These are phyloP conservation scores for Agrochola litura DNA, from an alignment of 2,888 invertebrate species.

Conservation along the genomic window DNA sequence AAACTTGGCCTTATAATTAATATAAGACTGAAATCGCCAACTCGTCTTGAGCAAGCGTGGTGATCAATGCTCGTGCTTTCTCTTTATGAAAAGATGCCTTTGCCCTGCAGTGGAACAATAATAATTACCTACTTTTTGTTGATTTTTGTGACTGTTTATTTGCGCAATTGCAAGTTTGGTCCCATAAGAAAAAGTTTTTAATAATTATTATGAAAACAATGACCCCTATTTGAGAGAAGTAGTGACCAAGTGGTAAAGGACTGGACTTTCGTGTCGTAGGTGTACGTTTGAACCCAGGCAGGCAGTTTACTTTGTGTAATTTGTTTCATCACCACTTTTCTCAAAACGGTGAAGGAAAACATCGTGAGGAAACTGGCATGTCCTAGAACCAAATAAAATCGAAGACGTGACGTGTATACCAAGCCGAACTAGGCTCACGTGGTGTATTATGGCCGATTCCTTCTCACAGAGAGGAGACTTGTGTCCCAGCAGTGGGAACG, in stretches of 20 bases:
- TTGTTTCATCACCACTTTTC: not conserved
- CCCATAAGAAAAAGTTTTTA: no score
- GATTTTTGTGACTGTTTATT: not conserved
- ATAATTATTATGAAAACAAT: constrained; percentile 1
- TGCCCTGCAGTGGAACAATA: no score
- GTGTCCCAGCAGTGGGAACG: not conserved
- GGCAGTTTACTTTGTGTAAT: not conserved
- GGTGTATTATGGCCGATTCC: not conserved
- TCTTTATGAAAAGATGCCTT: no score
- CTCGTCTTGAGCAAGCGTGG: no score
- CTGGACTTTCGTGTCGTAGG: not conserved
- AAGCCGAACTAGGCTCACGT: not conserved
- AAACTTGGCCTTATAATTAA: no score
- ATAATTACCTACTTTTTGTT: not conserved
- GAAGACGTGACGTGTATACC: not conserved
- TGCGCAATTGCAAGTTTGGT: not conserved
- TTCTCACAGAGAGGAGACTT: no score
- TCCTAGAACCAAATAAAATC: not conserved
- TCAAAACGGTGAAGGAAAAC: no score
- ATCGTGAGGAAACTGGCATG: not conserved
- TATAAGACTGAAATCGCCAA: no score
- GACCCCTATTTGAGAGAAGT: not conserved
- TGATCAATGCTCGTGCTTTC: no score
- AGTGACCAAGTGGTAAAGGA: not conserved
- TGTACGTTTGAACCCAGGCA: not conserved